Conservation (phyloP, 1,140 invertebrate species). For the Ostrea denselamellosa region DNA sequence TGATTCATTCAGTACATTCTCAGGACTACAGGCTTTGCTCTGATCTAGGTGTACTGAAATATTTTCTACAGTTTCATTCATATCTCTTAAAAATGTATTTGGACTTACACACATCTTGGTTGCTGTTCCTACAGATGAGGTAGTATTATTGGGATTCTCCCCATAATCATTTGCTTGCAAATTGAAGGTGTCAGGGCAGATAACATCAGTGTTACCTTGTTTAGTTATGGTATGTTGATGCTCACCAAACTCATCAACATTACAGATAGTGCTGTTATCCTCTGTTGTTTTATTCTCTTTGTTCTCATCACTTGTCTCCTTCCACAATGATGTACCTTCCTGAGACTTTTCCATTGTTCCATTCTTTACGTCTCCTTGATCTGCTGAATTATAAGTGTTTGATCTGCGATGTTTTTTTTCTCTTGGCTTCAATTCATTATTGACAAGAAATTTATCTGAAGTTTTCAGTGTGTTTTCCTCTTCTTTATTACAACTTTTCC, state of each 20-base stretch:
- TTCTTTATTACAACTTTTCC: conserved; percentile 4
- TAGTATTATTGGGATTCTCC: neutral
- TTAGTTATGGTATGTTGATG: neutral
- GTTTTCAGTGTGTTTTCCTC: conserved; percentile 21
- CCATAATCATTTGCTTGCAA: neutral
- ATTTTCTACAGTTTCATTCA: conserved; percentile 53
- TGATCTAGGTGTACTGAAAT: neutral
- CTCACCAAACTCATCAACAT: neutral
- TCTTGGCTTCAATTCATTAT: neutral
- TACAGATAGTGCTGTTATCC: neutral
- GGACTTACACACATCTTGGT: conserved; percentile 61
- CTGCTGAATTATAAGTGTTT: conserved; percentile 24
- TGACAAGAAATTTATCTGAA: neutral
- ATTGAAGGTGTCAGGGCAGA: neutral
- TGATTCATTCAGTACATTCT: conserved; percentile 61
- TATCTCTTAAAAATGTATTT: conserved; percentile 66
- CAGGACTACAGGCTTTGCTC: conserved; percentile 60
- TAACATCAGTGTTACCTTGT: neutral
- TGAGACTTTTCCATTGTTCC: neutral
- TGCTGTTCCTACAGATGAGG: neutral
- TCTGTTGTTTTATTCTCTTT: neutral
- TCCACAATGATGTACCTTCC: neutral
- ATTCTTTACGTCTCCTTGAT: neutral
- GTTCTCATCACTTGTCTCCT: neutral
- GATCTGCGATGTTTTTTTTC: conserved; percentile 32